phyloP scores from a whole-genome alignment of 2,113 vertebrate species.

The Catharus minimus region DNA sequence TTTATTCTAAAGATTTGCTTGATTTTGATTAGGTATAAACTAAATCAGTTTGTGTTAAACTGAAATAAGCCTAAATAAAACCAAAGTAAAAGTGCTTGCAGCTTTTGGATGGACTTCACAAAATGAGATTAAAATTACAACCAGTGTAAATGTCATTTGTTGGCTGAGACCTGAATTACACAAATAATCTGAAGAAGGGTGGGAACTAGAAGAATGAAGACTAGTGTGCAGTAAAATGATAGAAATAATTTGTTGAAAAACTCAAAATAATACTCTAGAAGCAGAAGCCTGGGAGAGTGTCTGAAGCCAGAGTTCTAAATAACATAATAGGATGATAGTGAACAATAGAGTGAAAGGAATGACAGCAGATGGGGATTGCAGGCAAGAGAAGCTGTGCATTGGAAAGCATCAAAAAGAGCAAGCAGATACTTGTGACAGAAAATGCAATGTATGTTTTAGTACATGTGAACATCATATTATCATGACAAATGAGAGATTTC shows the following conservation, averaged over 20 bases:
- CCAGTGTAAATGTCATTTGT: neutral
- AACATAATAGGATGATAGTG: neutral
- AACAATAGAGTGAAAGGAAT: slow-evolving; percentile 17
- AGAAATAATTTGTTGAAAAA: neutral
- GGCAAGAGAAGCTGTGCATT: neutral
- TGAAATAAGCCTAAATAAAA: neutral
- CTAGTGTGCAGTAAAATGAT: neutral
- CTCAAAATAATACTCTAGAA: neutral
- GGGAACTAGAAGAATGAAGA: neutral
- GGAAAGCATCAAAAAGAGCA: neutral
- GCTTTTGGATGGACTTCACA: neutral
- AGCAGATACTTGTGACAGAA: neutral
- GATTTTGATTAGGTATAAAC: neutral
- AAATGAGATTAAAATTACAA: neutral
- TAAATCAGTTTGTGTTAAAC: neutral
- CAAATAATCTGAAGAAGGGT: neutral
- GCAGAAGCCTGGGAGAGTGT: neutral
- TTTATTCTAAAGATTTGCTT: neutral
- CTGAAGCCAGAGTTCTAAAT: neutral
- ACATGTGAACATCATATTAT: neutral
- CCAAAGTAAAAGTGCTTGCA: neutral
- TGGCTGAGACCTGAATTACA: neutral
- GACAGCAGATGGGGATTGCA: neutral
- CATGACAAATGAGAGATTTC: neutral
- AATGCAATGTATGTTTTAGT: neutral